Conservation (phyloP, 2,797 vertebrate species). For the Muscicapa comitata region DNA sequence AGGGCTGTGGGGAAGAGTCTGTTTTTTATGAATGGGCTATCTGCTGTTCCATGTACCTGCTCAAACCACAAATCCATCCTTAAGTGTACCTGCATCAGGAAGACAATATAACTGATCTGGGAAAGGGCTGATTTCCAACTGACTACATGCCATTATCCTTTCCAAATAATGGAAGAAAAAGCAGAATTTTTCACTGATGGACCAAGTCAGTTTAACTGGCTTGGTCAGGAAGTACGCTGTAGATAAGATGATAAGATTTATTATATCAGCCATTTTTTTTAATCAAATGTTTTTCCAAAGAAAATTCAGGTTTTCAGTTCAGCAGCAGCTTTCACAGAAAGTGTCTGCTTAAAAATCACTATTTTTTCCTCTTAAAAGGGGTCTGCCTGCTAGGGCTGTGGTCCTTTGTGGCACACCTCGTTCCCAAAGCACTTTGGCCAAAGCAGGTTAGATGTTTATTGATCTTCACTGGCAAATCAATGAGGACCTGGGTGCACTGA, state of each 20-base stretch:
- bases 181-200: not conserved
- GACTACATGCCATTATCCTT: not conserved
- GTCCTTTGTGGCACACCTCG: not conserved
- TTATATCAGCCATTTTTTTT: not conserved
- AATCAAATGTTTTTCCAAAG: not conserved
- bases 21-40: not conserved
- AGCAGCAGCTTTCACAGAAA: not conserved
- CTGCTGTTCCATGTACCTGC: not conserved
- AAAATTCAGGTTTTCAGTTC: not conserved
- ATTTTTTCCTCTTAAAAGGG: not conserved
- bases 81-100: not conserved
- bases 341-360: accelerated
- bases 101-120: not conserved
- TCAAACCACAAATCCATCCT: not conserved
- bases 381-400: not conserved
- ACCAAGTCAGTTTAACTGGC: not conserved
- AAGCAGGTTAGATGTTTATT: not conserved
- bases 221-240: not conserved
- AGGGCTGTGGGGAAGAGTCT: not conserved
- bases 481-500: not conserved
- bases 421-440: not conserved
- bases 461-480: not conserved
- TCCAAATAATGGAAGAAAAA: not conserved
- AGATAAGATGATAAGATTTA: not conserved
- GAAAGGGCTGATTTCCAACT: not conserved